These are phyloP conservation scores for Schizotus pectinicornis DNA, from an alignment of 2,888 invertebrate genomes.

Conservation along the genomic window DNA sequence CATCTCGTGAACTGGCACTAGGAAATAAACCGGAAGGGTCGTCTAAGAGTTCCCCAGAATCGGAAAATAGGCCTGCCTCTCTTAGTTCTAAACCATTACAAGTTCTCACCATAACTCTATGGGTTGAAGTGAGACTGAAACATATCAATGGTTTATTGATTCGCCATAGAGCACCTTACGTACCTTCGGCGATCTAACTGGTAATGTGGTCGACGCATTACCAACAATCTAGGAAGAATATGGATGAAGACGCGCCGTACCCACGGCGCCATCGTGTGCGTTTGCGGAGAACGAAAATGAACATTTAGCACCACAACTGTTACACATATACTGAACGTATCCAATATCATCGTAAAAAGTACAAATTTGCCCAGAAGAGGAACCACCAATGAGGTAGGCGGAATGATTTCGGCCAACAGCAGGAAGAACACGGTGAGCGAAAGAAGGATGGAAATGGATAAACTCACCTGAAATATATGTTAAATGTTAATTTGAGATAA, in stretches of 20 bases:
- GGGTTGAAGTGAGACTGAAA: constrained; percentile 41
- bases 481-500: background rate
- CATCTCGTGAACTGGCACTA: constrained; percentile 64
- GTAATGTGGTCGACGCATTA: constrained; percentile 85
- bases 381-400: constrained; percentile 91
- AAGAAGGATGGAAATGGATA: constrained; percentile 93
- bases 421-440: constrained; percentile 97
- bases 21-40: constrained; percentile 63
- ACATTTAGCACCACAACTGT: constrained; percentile 93
- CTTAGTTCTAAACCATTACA: constrained; percentile 79
- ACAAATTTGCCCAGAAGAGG: constrained; percentile 93
- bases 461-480: constrained; percentile 79
- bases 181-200: constrained; percentile 67
- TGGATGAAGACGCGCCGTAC: constrained; percentile 95
- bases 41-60: constrained; percentile 50
- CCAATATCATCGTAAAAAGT: constrained; percentile 94
- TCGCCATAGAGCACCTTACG: no score
- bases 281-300: constrained; percentile 97
- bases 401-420: constrained; percentile 86
- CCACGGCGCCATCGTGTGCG: constrained; percentile 98
- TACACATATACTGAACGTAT: constrained; percentile 72
- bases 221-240: constrained; percentile 90
- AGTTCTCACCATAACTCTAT: constrained; percentile 75
- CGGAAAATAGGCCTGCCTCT: constrained; percentile 58
- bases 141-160: constrained; percentile 20